These are phyloP conservation scores for Lasioglossum marginatum DNA, from an alignment of 2,888 invertebrate genomes.

Conservation along the genomic window DNA sequence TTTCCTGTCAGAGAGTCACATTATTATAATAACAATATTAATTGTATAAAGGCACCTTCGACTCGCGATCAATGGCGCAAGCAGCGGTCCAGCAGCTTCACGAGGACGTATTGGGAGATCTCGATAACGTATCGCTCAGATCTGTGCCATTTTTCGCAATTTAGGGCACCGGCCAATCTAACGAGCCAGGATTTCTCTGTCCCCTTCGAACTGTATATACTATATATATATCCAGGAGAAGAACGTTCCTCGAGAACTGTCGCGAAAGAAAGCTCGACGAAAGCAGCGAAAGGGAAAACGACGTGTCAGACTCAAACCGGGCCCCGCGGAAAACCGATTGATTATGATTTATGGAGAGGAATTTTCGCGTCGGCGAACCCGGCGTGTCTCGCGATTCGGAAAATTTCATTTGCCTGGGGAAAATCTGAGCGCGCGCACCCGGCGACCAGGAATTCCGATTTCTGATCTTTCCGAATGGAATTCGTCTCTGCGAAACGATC, in stretches of 20 bases:
- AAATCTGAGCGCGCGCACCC: constrained; percentile 45
- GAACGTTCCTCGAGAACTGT: not conserved
- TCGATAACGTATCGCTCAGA: constrained; percentile 64
- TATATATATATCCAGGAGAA: not conserved
- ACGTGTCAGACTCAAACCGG: constrained; percentile 67
- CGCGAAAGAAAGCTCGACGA: not conserved
- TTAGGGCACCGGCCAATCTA: constrained; percentile 32
- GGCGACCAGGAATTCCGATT: constrained; percentile 25
- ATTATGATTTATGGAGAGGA: constrained; percentile 77
- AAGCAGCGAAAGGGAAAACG: constrained; percentile 39
- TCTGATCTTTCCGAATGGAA: constrained; percentile 24
- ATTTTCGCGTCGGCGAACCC: constrained; percentile 65
- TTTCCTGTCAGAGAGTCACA: too few relatives aligned
- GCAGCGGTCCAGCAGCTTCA: constrained; percentile 41
- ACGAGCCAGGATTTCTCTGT: not conserved
- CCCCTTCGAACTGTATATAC: not conserved
- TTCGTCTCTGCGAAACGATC: constrained; percentile 27
- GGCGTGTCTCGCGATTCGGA: constrained; percentile 74
- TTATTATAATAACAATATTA: not conserved
- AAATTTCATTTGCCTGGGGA: constrained; percentile 69
- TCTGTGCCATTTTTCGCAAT: constrained; percentile 68
- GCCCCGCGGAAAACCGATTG: constrained; percentile 70
- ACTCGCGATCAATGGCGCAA: not conserved
- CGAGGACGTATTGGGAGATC: constrained; percentile 75
- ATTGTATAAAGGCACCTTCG: not conserved